Conservation (phyloP, 2,888 invertebrate genomes). For the Linyphia triangularis region DNA sequence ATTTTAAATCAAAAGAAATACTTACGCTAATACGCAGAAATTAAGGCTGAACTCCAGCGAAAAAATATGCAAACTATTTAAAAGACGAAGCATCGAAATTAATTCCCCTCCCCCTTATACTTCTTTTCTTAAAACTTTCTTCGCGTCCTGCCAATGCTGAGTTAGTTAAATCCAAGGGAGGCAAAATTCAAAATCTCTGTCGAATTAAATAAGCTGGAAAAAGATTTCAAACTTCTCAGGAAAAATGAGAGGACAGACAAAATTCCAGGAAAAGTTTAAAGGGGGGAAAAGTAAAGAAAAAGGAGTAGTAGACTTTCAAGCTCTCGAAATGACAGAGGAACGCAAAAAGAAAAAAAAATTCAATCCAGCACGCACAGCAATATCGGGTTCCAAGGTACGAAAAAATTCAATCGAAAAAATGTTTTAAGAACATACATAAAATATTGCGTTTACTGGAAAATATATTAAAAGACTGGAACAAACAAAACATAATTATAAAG, state of each 20-base stretch:
- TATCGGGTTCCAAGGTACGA: neutral
- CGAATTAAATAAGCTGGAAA: conserved; percentile 53
- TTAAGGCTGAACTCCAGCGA: too few species aligned
- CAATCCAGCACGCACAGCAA: neutral
- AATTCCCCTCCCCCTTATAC: too few species aligned
- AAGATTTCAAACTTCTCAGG: conserved; percentile 28
- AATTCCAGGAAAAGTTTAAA: neutral
- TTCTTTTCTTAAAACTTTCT: neutral
- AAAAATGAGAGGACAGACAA: conserved; percentile 9
- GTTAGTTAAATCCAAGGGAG: conserved; percentile 5
- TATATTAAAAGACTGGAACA: conserved; percentile 24
- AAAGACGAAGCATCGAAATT: too few species aligned
- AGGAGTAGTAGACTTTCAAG: neutral
- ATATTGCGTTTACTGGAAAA: conserved; percentile 39
- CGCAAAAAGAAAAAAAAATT: neutral
- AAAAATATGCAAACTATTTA: too few species aligned
- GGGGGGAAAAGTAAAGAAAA: neutral
- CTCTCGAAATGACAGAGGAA: neutral
- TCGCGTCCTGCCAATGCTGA: neutral
- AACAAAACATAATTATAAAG: neutral
- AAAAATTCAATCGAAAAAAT: too few species aligned
- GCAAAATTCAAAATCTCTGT: conserved; percentile 36
- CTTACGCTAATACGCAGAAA: too few species aligned
- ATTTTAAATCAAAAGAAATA: too few species aligned
- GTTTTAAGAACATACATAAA: conserved; percentile 20